Conservation (phyloP, 2,797 vertebrate species). For the Eulemur albifrons region DNA sequence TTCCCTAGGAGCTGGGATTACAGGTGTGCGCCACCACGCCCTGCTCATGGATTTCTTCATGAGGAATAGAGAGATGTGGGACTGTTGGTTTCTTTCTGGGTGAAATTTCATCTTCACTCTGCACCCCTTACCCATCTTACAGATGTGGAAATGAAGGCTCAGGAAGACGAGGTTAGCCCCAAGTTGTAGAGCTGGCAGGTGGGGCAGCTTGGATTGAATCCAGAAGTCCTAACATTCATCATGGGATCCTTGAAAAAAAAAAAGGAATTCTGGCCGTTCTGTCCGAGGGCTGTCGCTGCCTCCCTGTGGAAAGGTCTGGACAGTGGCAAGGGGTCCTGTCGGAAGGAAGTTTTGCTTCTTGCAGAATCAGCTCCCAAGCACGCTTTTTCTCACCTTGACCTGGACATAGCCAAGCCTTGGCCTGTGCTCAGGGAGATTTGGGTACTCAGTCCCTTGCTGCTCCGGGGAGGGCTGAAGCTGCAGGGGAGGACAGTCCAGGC, state of each 20-base stretch:
- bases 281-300: not conserved
- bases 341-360: not conserved
- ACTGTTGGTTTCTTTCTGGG: not conserved
- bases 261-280: not conserved
- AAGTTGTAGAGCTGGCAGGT: not conserved
- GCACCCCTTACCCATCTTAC: fast-evolving
- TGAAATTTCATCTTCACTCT: not conserved
- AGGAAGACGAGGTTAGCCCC: not conserved
- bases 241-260: not conserved
- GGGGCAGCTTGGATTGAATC: not conserved
- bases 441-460: not conserved
- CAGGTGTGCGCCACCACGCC: not conserved
- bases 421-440: not conserved
- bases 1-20: not conserved
- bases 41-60: not conserved
- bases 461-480: not conserved
- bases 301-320: not conserved
- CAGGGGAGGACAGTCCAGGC: not conserved
- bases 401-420: fast-evolving
- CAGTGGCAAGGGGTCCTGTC: not conserved
- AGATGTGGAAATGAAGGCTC: not conserved
- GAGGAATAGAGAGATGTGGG: not conserved
- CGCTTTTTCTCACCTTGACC: not conserved
- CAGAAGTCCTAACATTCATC: not conserved
- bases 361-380: not conserved